phyloP scores from a whole-genome alignment of 2,888 invertebrate genomes.

The Stenolophus ochropezus region DNA sequence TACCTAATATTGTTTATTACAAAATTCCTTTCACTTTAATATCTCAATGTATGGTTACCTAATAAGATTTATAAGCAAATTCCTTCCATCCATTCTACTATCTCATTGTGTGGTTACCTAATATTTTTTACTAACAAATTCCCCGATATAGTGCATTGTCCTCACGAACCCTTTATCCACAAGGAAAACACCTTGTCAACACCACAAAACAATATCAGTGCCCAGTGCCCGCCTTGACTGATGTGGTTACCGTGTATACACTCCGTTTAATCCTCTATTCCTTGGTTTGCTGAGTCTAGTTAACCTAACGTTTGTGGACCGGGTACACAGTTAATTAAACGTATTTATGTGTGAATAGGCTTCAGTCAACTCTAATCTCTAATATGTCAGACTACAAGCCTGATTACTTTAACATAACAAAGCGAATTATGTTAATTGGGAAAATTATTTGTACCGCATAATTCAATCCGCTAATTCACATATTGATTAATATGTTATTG shows the following conservation, averaged over 20 bases:
- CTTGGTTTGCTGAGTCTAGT: slow-evolving; percentile 6
- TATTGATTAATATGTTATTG: not conserved
- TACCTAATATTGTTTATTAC: too few species aligned
- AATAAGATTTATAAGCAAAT: too few species aligned
- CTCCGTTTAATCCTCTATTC: not conserved
- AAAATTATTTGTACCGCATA: not conserved
- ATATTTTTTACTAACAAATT: too few species aligned
- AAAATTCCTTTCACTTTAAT: too few species aligned
- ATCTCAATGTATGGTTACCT: too few species aligned
- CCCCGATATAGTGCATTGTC: too few species aligned
- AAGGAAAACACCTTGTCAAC: not conserved
- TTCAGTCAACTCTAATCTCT: not conserved
- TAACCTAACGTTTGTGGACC: not conserved
- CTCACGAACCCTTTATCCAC: too few species aligned
- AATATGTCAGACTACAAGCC: not conserved
- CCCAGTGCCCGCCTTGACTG: not conserved
- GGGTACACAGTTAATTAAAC: slow-evolving; percentile 14
- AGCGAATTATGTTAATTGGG: not conserved
- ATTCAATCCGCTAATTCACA: not conserved
- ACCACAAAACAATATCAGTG: not conserved
- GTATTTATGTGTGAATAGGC: slow-evolving; percentile 11
- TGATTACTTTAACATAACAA: not conserved
- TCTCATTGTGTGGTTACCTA: too few species aligned
- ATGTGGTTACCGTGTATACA: not conserved
- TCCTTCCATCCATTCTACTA: too few species aligned